phyloP scores from a whole-genome alignment of 2,888 invertebrate species.

The Cantharis rufa region DNA sequence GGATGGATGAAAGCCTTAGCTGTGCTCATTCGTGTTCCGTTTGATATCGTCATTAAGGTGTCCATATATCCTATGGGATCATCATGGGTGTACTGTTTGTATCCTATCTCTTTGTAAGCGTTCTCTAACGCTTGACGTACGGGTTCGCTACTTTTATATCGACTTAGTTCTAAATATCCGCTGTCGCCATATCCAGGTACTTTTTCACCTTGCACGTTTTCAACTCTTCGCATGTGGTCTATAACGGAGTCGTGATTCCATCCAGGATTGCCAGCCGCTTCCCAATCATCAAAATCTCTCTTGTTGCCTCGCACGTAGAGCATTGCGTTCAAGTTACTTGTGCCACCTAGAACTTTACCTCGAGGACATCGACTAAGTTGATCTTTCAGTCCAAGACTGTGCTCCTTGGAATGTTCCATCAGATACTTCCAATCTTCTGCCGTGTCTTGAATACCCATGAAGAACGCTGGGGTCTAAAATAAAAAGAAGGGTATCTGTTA shows the following conservation, averaged over 20 bases:
- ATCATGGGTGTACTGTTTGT: constrained; percentile 64
- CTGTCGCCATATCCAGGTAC: constrained; percentile 20
- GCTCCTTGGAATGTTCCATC: constrained; percentile 37
- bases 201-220: constrained; percentile 62
- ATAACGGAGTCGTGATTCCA: constrained; percentile 83
- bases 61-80: constrained; percentile 51
- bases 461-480: constrained; percentile 44
- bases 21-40: constrained; percentile 51
- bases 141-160: constrained; percentile 5
- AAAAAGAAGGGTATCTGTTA: not conserved
- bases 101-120: constrained; percentile 27
- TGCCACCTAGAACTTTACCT: constrained; percentile 85
- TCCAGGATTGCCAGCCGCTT: constrained; percentile 76
- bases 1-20: constrained; percentile 55
- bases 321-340: constrained; percentile 87
- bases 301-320: constrained; percentile 86
- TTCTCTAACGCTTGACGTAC: constrained; percentile 22
- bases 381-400: constrained; percentile 76
- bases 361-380: constrained; percentile 88
- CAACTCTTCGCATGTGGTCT: constrained; percentile 82
- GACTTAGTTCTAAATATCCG: constrained; percentile 14
- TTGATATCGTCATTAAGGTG: constrained; percentile 40
- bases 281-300: constrained; percentile 87
- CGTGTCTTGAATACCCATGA: constrained; percentile 38
- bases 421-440: constrained; percentile 47